Percentiles rank a stretch among this genome's conserved stretches.
Conservation (phyloP, 2,888 invertebrate genomes). For the Matsumyia berberina region DNA sequence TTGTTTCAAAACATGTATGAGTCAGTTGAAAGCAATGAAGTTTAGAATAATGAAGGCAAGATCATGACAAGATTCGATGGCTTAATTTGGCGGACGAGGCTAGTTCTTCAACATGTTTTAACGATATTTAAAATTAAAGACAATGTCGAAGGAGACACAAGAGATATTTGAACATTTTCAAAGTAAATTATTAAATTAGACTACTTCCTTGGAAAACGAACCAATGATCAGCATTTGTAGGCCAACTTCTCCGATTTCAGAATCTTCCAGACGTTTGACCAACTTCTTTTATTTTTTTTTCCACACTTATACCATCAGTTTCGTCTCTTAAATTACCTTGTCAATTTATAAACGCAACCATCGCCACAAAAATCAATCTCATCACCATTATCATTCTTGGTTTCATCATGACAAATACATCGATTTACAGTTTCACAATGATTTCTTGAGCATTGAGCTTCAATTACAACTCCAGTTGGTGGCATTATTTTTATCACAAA, state of each 20-base stretch:
- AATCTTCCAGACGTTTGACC: not conserved
- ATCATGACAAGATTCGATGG: too few relatives aligned
- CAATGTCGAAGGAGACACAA: too few relatives aligned
- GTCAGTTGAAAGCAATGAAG: too few relatives aligned
- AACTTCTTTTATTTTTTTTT: not conserved
- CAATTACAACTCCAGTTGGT: constrained; percentile 80
- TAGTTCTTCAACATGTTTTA: too few relatives aligned
- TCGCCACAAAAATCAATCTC: constrained; percentile 52
- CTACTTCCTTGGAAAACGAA: too few relatives aligned
- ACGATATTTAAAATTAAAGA: too few relatives aligned
- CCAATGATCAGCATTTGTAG: too few relatives aligned
- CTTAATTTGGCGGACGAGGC: too few relatives aligned
- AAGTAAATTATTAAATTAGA: too few relatives aligned
- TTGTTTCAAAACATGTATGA: too few relatives aligned
- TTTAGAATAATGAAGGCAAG: too few relatives aligned
- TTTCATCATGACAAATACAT: constrained; percentile 58
- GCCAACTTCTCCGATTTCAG: not conserved
- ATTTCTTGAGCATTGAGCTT: constrained; percentile 76
- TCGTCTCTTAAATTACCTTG: constrained; percentile 42
- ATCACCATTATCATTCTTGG: constrained; percentile 6
- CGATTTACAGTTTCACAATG: constrained; percentile 67
- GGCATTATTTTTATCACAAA: constrained; percentile 79
- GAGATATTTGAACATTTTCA: too few relatives aligned
- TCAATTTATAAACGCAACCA: constrained; percentile 56
- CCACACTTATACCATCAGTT: not conserved